Evolutionary conservation across 2,888 invertebrate genomes (phyloP).

Genomic region (Hemaris fuciformis): DNA sequence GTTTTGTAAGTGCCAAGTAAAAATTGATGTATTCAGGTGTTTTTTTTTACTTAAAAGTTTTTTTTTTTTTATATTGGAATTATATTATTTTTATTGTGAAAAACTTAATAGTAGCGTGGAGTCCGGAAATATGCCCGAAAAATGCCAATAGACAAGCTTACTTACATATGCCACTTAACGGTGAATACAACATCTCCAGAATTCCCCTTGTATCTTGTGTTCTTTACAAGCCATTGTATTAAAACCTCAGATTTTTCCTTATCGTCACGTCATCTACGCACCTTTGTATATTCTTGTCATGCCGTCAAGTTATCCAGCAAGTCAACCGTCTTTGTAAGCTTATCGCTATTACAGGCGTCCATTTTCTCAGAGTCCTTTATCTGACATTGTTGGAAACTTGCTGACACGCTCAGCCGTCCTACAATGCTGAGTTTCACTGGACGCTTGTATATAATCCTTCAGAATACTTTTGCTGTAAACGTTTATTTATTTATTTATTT

Average conservation of each 20-base stretch:
- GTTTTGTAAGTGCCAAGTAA: neutral
- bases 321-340: constrained; percentile 5
- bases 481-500: no score
- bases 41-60: no score
- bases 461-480: neutral
- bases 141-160: no score
- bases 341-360: neutral
- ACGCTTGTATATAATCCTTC: neutral
- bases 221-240: no score
- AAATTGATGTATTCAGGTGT: neutral
- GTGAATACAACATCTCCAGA: neutral
- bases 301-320: neutral
- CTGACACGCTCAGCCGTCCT: neutral
- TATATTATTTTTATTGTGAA: no score
- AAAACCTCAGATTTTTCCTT: neutral
- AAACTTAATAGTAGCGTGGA: no score
- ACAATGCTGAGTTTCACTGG: neutral
- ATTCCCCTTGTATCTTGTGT: neutral
- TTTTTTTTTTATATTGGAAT: no score
- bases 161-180: no score
- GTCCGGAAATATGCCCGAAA: no score
- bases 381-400: constrained; percentile 3
- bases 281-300: neutral
- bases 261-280: neutral
- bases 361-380: constrained; percentile 1